A percentile compares a stretch with the other conserved stretches of the same genome.
phyloP scores from a whole-genome alignment of 2,113 vertebrate species.

The Circaetus gallicus region DNA sequence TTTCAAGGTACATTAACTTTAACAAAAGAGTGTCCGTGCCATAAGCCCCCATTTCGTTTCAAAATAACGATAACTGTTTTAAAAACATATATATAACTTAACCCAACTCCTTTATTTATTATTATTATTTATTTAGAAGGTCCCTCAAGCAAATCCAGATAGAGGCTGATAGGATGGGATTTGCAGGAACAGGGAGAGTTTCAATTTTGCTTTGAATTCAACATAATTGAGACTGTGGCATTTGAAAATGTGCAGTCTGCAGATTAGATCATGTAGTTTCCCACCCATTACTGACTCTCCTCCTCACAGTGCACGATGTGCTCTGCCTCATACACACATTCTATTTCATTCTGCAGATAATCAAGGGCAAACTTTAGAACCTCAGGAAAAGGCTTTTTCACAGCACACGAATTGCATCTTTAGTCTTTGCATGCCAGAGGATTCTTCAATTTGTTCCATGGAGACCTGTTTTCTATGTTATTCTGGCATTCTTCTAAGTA shows the following conservation, averaged over 20 bases:
- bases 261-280: slow-evolving; percentile 63
- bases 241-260: slow-evolving; percentile 61
- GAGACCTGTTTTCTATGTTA: slow-evolving; percentile 62
- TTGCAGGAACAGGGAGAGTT: slow-evolving; percentile 36
- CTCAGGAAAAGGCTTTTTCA: slow-evolving; percentile 66
- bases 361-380: slow-evolving; percentile 72
- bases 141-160: slow-evolving; percentile 49
- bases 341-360: slow-evolving; percentile 67
- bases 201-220: slow-evolving; percentile 54
- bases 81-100: slow-evolving; percentile 49
- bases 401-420: slow-evolving; percentile 60
- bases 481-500: slow-evolving; percentile 58
- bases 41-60: slow-evolving; percentile 34
- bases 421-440: slow-evolving; percentile 62
- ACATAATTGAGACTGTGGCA: slow-evolving; percentile 55
- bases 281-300: slow-evolving; percentile 52
- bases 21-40: slow-evolving; percentile 55
- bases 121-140: slow-evolving; percentile 58
- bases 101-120: slow-evolving; percentile 46
- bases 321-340: slow-evolving; percentile 34
- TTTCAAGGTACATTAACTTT: slow-evolving; percentile 66
- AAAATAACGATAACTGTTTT: slow-evolving; percentile 34
- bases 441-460: slow-evolving; percentile 68
- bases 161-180: slow-evolving; percentile 37
- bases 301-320: background rate